These are phyloP conservation scores for Sceloporus undulatus DNA, from an alignment of 2,113 vertebrate species.

Conservation along the genomic window DNA sequence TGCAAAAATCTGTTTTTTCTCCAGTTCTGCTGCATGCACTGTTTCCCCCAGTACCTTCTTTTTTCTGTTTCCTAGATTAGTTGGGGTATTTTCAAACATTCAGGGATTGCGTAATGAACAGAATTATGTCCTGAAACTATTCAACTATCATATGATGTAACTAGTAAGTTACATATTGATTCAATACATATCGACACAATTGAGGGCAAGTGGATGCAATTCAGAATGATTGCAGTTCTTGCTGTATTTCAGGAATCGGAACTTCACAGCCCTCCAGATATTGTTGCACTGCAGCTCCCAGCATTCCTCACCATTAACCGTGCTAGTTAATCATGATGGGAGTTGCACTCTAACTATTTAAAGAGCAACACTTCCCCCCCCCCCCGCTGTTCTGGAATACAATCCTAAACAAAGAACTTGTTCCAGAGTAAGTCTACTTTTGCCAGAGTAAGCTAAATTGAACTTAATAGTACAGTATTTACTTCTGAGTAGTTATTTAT, in stretches of 20 bases:
- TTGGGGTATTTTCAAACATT: neutral
- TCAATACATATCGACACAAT: too few species aligned
- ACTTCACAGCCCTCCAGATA: too few species aligned
- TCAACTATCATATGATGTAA: neutral
- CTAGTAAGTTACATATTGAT: neutral
- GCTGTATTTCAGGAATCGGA: too few species aligned
- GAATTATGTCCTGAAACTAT: neutral
- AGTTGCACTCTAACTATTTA: too few species aligned
- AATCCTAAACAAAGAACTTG: too few species aligned
- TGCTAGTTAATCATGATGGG: too few species aligned
- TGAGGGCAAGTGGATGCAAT: neutral
- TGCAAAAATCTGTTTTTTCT: neutral
- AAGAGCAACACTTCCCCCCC: too few species aligned
- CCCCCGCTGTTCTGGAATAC: too few species aligned
- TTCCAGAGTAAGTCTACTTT: neutral
- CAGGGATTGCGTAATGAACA: neutral
- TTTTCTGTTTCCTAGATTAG: neutral
- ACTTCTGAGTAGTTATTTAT: too few species aligned
- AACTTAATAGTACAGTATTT: neutral
- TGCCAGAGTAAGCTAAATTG: too few species aligned
- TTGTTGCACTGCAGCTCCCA: too few species aligned
- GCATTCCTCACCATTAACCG: too few species aligned
- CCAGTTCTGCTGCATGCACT: neutral
- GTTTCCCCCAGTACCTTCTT: neutral
- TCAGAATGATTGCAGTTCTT: neutral